These are phyloP conservation scores for Acromyrmex echinatior DNA, from an alignment of 1,140 invertebrate genomes.

Conservation along the genomic window DNA sequence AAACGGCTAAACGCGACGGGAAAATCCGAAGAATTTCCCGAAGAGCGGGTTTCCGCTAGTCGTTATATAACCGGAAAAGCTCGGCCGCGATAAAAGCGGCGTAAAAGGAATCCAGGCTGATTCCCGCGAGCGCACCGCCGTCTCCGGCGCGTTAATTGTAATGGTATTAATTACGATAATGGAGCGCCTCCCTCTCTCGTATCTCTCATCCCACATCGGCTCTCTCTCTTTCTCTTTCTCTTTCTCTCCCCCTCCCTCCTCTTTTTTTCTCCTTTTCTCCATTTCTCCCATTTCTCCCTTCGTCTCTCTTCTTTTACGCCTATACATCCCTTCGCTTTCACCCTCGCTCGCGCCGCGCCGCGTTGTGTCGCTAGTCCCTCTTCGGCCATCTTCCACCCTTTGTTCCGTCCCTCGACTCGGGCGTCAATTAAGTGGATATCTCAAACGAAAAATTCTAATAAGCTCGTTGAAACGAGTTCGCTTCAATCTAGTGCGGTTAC, in stretches of 20 bases:
- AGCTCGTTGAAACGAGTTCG: conserved; percentile 58
- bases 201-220: not conserved
- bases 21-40: conserved; percentile 69
- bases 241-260: conserved; percentile 44
- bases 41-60: conserved; percentile 60
- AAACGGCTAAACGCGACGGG: conserved; percentile 39
- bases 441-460: conserved; percentile 81
- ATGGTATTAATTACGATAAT: conserved; percentile 85
- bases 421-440: conserved; percentile 79
- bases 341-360: conserved; percentile 36
- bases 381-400: conserved; percentile 66
- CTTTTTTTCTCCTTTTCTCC: conserved; percentile 48
- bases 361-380: conserved; percentile 25
- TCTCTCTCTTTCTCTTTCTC: conserved; percentile 6
- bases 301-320: not conserved
- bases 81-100: conserved; percentile 75
- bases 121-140: conserved; percentile 72
- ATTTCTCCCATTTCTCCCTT: not conserved
- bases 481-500: conserved; percentile 33
- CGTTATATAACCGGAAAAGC: conserved; percentile 72
- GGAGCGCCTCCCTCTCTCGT: conserved; percentile 74
- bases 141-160: conserved; percentile 81
- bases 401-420: conserved; percentile 65
- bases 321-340: conserved; percentile 23
- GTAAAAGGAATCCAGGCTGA: conserved; percentile 76